A percentile compares a stretch with the other conserved stretches of the same genome.
Conservation (phyloP, 37 sponge, comb jelly and placozoan species). For the Diacarnus erythraeanus region DNA sequence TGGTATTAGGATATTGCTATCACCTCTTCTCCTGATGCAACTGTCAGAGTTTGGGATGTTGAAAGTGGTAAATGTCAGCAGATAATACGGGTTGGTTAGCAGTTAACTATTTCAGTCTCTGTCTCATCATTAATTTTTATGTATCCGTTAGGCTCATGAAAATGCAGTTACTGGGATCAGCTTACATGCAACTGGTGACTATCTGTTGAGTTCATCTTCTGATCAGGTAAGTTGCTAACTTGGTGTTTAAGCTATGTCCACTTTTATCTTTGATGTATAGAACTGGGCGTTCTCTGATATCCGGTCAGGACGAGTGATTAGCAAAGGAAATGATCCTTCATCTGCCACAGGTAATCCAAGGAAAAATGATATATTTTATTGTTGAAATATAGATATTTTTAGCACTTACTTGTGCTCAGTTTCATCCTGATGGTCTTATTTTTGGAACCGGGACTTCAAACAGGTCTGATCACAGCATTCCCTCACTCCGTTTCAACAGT, state of each 20-base stretch:
- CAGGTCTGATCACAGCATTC: conserved; percentile 37
- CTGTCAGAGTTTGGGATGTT: conserved; percentile 85
- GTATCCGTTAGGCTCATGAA: conserved; percentile 76
- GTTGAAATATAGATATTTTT: neutral
- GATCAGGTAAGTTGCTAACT: conserved; percentile 62
- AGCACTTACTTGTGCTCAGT: conserved; percentile 96
- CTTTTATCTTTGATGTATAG: conserved; percentile 28
- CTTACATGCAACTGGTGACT: conserved; percentile 97
- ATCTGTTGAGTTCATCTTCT: conserved; percentile 83
- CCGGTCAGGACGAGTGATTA: conserved; percentile 74
- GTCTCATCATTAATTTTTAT: no score
- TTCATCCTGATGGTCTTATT: conserved; percentile 99
- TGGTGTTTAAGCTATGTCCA: no score
- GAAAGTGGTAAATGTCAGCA: conserved; percentile 41
- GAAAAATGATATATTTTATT: neutral
- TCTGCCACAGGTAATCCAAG: conserved; percentile 27
- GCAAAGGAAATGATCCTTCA: conserved; percentile 65
- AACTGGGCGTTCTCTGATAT: conserved; percentile 98
- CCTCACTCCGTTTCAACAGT: no score
- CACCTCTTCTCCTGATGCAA: conserved; percentile 91
- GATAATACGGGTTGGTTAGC: conserved; percentile 76
- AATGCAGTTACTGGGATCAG: conserved; percentile 93
- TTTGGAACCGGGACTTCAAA: conserved; percentile 98
- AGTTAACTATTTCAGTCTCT: no score
- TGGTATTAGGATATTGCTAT: conserved; percentile 68